Evolutionary conservation across 2,888 invertebrate genomes (phyloP).

Genomic region (Lasioglossum villosulum): DNA sequence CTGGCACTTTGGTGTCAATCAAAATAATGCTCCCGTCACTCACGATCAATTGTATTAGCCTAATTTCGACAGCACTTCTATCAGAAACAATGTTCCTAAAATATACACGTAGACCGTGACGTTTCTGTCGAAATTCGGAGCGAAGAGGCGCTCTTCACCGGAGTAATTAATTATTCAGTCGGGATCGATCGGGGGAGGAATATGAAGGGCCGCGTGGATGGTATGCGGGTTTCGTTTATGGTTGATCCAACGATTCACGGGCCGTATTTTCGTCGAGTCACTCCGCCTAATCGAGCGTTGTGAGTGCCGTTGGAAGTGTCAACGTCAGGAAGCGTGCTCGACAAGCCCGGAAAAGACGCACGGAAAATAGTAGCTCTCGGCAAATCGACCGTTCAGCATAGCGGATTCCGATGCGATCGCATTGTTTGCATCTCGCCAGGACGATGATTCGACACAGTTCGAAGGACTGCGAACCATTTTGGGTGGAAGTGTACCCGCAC

Average conservation of each 20-base stretch:
- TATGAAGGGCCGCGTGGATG: conserved; percentile 8
- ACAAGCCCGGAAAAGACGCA: not conserved
- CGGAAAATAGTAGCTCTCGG: conserved; percentile 3
- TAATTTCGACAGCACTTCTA: not conserved
- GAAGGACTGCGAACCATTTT: conserved; percentile 13
- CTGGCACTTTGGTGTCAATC: not conserved
- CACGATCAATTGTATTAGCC: not conserved
- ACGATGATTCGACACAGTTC: conserved; percentile 13
- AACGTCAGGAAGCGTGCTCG: not conserved
- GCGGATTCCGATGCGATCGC: not conserved
- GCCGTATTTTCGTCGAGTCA: conserved; percentile 20
- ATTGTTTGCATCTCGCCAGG: conserved; percentile 5
- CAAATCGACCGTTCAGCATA: conserved; percentile 13
- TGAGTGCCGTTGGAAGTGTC: not conserved
- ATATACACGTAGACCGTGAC: not conserved
- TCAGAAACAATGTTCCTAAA: not conserved
- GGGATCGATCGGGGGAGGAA: conserved; percentile 25
- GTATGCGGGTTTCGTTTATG: conserved; percentile 13
- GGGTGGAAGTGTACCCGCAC: conserved; percentile 8
- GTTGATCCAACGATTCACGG: conserved; percentile 26
- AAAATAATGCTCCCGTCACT: not conserved
- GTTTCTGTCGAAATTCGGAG: conserved; percentile 16
- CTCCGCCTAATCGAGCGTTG: not conserved
- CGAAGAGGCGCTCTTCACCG: conserved; percentile 20
- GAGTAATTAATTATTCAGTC: conserved; percentile 36